Conservation (phyloP, 2,797 vertebrate species). For the Ficedula albicollis region DNA sequence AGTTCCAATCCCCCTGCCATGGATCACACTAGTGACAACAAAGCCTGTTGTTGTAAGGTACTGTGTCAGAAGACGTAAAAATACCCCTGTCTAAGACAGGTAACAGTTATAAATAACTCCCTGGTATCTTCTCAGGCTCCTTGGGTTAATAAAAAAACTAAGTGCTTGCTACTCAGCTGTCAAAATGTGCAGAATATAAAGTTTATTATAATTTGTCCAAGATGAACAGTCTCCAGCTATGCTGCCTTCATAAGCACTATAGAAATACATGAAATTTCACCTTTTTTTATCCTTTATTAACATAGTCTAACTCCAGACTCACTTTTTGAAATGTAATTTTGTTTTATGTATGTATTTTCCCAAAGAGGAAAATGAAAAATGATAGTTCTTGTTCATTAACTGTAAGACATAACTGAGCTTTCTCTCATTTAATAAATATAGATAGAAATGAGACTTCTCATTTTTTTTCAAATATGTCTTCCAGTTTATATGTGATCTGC, state of each 20-base stretch:
- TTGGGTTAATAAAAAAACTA: neutral
- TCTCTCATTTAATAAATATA: neutral
- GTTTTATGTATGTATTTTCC: neutral
- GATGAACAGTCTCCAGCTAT: neutral
- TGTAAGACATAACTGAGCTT: neutral
- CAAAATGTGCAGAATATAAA: neutral
- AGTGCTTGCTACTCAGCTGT: neutral
- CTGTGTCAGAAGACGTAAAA: neutral
- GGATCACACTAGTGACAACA: neutral
- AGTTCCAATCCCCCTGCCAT: neutral
- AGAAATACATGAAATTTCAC: neutral
- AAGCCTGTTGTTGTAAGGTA: neutral
- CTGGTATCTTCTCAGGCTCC: neutral
- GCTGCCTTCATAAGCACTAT: neutral
- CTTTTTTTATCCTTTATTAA: neutral
- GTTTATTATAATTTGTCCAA: neutral
- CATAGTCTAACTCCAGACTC: neutral
- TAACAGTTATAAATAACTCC: neutral
- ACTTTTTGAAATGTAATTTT: neutral
- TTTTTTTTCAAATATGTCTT: too few species aligned
- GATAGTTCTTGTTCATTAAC: neutral
- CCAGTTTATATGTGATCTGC: neutral
- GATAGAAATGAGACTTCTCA: neutral
- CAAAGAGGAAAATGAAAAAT: neutral
- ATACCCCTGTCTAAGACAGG: neutral